Evolutionary conservation across 2,888 invertebrate species (phyloP), one percentile per base, ranked within the genome.

Genomic region (Nowickia ferox): DNA sequence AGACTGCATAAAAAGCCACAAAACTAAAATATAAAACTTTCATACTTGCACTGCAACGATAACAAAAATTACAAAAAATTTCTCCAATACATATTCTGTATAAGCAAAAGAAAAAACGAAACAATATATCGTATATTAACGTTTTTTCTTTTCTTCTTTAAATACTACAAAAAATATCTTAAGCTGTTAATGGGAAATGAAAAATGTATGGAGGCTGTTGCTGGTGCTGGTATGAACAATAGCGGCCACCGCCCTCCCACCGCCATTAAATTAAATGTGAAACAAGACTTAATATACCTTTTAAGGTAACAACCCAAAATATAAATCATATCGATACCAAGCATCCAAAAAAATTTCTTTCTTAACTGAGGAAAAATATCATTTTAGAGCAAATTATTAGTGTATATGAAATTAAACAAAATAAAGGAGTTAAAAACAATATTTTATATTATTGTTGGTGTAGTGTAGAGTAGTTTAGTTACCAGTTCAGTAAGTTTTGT

Each of bases 221-320:
- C 44, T 68, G 55, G 51, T 71, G 55, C 13, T 69, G 79, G 77
- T 79, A 75, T 66, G 83, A 79, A 78, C 80, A 76, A 81, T 81
- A 76, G 79, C 77, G 61, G 76, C 79, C 82, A 82, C 83, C 83
- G 79, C 79, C 84, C 84, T 81, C 80, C 74, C 85, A 77, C 81
- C 75, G 74, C 86, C 86, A 86, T 86, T 86, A 86, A 86, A 86
- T 86, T 83, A 86, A 86, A 86, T 86, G 86, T 72, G 83, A 83
- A 86, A 86, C 82, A 84, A 87, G 87, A 61, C 85, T 86, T 83
- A 86, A 86, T 86, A 86, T 76, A 66, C 86, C 86, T 86, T 83
- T 86, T 83, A 83, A 72, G 76, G 86, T 83, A 86, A 83, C 83
- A 76, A 57, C 83, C 79, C 83, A 83, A 76, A 66, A 86, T 86